Base-by-base conservation (phyloP, 2,888 invertebrate species). In the Drosophila silvestris region DNA sequence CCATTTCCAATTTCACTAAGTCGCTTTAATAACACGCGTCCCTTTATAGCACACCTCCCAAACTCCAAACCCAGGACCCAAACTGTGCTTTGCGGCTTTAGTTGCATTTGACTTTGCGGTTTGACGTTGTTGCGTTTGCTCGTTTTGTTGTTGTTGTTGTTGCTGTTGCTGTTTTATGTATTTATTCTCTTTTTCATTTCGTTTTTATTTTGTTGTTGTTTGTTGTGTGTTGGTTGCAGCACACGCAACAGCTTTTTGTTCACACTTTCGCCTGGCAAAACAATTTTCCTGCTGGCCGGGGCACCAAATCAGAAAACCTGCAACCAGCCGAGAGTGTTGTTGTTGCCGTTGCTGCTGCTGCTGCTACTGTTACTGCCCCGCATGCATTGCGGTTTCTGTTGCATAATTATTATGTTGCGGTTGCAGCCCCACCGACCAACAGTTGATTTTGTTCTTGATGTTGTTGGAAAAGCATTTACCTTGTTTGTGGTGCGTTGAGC, bases 211-310 rank as follows among this genome's bases (percentile, higher is more conserved):
- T 61, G 28, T 39, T 71, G 22, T 33, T 57, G 57, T 39, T 51
- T 74, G 41, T 59, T 74, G 44, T 41, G 54, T 63, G 77, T 81
- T 63, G 81, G 69, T 61, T 83, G 79, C 81, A 78, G 72, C 90
- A 83, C 86, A 90, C 86, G 89, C 86, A 86, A 87, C 91, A 90
- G 91, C 89, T 89, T 89, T 90, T 91, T 91, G 86, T 91, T 91
- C 86, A 91, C 91, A 91, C 91, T 91, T 91, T 90, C 90, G 88
- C 91, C 80, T 82, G 83, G 91, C 82, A 87, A 82, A 89, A 91
- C 90, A 91, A 87, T 86, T 90, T 86, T 74, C 70, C 82, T 77
- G 77, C 77, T 77, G 75, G 71, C 68, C 69, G 69, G 69, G 76
- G 63, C 76, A 75, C 66, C 76, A 74, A 70, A 74, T 81, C 81